Base-by-base conservation (phyloP, 2,888 invertebrate species). In the Polymixis lichenea region DNA sequence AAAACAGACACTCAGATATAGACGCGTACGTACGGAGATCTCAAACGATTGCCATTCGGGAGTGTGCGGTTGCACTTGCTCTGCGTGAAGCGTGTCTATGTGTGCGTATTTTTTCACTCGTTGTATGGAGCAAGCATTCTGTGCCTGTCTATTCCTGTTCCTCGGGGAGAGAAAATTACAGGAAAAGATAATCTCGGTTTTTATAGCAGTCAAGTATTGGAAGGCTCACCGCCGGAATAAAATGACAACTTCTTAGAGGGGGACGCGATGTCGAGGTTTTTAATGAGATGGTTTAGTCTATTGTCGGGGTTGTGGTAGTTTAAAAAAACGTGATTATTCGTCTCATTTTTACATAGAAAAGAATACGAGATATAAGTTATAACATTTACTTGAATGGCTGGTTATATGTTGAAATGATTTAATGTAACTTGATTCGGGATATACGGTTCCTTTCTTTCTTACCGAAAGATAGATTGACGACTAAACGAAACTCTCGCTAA, bases 161-260 rank as follows among this genome's bases (percentile, higher is more conserved):
- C 49, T 64, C 67, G 82, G 83, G 49, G 80, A 83, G 84, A 82
- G 86, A 89, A 89, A 90, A 91, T 91, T 89, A 91, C 90, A 90
- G 88, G 88, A 90, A 88, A 88, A 88, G 89, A 92, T 92, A 88
- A 90, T 90, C 88, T 86, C 77, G 77, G 90, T 89, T 90, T 91
- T 91, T 90, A 92, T 88, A 83, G 87, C 86, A 75, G 61, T 84
- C 85, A 87, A 86, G 86, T 89, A 91, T 90, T 88, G 91, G 88
- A 89, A 83, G 85, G 79, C 86, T 90, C 75, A 83, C 83, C 78
- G 79, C 15, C 64, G 72, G 51, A 78, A 86, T 88, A 85, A 88
- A 90, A 88, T 85, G 84, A 83, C 81, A 84, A 83, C 71, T 83
- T 83, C 72, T 74, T 79, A 64, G 53, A 53, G 25, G 4, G 46